Percentiles rank a stretch among this genome's conserved stretches.
These are phyloP conservation scores for Meliscaeva auricollis DNA, from an alignment of 2,888 invertebrate genomes.

Conservation along the genomic window DNA sequence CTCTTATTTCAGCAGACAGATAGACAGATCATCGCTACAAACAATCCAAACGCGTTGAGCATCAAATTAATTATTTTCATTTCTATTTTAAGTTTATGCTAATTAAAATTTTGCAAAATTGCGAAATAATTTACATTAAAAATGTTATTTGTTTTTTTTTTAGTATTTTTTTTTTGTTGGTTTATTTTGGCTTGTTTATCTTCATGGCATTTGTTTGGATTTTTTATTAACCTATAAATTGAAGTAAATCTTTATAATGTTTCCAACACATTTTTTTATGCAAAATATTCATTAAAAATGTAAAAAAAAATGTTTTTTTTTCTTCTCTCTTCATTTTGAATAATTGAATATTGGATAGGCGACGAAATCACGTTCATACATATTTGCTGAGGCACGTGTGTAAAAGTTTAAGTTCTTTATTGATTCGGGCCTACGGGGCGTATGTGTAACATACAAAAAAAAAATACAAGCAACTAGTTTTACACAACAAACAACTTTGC, in stretches of 20 bases:
- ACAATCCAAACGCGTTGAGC: constrained; percentile 34
- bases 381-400: constrained; percentile 58
- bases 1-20: constrained; percentile 9
- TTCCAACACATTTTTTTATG: not conserved
- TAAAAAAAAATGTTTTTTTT: not conserved
- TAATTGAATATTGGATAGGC: constrained; percentile 5
- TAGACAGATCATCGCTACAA: not conserved
- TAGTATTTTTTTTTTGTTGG: not conserved
- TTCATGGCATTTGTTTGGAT: constrained; percentile 28
- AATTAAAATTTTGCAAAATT: constrained; percentile 49
- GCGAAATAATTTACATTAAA: constrained; percentile 34
- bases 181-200: constrained; percentile 15
- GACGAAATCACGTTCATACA: constrained; percentile 55
- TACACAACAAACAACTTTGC: constrained; percentile 28
- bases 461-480: constrained; percentile 40
- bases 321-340: not conserved
- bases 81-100: constrained; percentile 30
- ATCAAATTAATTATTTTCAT: constrained; percentile 55
- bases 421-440: constrained; percentile 41
- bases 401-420: constrained; percentile 1
- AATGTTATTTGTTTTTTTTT: not conserved
- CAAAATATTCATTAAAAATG: constrained; percentile 6
- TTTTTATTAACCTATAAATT: constrained; percentile 30
- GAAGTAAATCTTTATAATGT: constrained; percentile 32
- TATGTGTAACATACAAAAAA: constrained; percentile 51